A percentile compares a stretch with the other conserved stretches of the same genome.
These are phyloP conservation scores for Epinephelus coioides DNA, from an alignment of 2,797 vertebrate genomes.

Conservation along the genomic window DNA sequence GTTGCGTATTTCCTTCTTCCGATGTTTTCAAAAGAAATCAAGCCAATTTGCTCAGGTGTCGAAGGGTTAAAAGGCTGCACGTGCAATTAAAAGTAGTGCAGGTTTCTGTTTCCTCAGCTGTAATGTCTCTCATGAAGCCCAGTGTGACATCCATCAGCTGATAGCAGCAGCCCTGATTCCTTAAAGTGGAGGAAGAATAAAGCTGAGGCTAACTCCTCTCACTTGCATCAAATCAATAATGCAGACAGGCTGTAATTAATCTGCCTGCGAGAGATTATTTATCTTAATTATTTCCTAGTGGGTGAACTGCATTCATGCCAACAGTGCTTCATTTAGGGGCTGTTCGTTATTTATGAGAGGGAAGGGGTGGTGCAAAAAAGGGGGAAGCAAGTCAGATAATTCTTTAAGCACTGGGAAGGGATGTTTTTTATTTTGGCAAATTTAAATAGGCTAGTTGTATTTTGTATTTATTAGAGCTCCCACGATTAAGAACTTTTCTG, in stretches of 20 bases:
- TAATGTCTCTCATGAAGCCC: neutral
- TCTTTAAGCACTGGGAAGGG: too few species aligned
- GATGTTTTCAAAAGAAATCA: too few species aligned
- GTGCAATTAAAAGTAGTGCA: neutral
- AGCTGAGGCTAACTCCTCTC: neutral
- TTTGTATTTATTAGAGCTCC: too few species aligned
- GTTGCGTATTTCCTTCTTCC: too few species aligned
- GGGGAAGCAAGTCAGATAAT: too few species aligned
- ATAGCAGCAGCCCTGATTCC: neutral
- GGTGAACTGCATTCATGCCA: conserved; percentile 11
- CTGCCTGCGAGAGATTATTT: conserved; percentile 32
- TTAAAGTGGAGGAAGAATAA: conserved; percentile 5
- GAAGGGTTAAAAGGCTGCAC: neutral
- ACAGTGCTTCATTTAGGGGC: conserved; percentile 7
- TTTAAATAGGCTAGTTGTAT: too few species aligned
- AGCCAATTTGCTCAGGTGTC: too few species aligned
- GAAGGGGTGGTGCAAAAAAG: too few species aligned
- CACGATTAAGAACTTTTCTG: too few species aligned
- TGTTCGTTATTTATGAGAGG: too few species aligned
- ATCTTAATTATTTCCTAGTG: conserved; percentile 24
- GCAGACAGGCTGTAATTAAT: conserved; percentile 36
- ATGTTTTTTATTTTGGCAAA: too few species aligned
- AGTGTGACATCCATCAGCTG: neutral
- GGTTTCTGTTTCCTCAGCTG: neutral
- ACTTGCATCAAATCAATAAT: conserved; percentile 1